Evolutionary conservation across 2,797 vertebrate genomes (phyloP).

Genomic region (Oreonectes daqikongensis): DNA sequence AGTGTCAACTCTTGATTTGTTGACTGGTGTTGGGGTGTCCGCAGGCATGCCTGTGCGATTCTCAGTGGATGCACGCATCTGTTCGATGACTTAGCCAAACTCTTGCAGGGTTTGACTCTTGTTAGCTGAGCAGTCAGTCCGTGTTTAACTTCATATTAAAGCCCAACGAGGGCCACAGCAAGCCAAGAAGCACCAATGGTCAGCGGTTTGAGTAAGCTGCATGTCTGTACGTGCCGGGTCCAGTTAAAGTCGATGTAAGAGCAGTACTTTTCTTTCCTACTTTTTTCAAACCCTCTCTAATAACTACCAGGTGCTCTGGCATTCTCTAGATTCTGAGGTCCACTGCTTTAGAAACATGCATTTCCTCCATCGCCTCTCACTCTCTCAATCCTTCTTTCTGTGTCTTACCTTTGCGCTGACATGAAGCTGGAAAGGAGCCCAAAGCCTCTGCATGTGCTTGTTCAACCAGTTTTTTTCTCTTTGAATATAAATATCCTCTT

Average conservation of each 20-base stretch:
- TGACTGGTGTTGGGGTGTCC: slow-evolving; percentile 8
- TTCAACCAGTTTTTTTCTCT: slow-evolving; percentile 42
- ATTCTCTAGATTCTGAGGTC: slow-evolving; percentile 47
- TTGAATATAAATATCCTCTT: neutral
- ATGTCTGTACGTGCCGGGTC: neutral
- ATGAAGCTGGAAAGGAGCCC: slow-evolving; percentile 29
- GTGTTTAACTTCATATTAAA: slow-evolving; percentile 48
- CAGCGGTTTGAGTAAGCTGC: neutral
- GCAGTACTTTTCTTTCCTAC: slow-evolving; percentile 1
- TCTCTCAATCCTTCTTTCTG: slow-evolving; percentile 17
- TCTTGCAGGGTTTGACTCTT: slow-evolving; percentile 21
- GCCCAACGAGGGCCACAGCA: neutral
- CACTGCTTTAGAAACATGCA: slow-evolving; percentile 38
- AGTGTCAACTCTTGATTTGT: slow-evolving; percentile 27
- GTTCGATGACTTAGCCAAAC: slow-evolving; percentile 20
- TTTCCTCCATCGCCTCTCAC: slow-evolving; percentile 40
- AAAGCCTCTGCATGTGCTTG: slow-evolving; percentile 23
- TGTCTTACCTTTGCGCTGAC: slow-evolving; percentile 35
- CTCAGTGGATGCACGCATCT: neutral
- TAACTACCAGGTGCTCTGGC: slow-evolving; percentile 61
- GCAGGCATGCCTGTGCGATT: neutral
- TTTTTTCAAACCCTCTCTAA: slow-evolving; percentile 49
- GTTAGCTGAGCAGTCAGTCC: slow-evolving; percentile 24
- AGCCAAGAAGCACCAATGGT: slow-evolving; percentile 9
- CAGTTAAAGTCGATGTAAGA: slow-evolving; percentile 21